Evolutionary conservation across 1,140 invertebrate genomes (phyloP).

Genomic region (Leptinotarsa lineolata): DNA sequence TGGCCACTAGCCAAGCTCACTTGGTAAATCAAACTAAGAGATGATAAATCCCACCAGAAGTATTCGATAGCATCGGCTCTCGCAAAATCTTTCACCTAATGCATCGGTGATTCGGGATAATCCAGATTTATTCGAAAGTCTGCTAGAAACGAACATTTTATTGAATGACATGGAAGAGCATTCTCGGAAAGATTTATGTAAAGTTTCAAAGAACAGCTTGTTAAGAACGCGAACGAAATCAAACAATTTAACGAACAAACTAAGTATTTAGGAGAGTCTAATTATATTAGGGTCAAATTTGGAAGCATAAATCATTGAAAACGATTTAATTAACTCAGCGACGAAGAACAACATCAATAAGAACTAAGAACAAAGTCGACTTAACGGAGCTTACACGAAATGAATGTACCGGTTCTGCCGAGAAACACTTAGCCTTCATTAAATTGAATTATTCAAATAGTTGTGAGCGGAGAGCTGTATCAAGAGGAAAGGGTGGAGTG

Average conservation of each 20-base stretch:
- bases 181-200: not conserved
- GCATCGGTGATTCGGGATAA: constrained; percentile 7
- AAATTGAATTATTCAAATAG: no score
- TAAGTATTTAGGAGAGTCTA: not conserved
- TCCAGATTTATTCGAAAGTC: not conserved
- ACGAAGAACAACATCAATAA: not conserved
- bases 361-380: not conserved
- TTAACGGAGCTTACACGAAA: not conserved
- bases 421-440: no score
- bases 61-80: not conserved
- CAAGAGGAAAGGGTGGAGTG: no score
- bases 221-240: not conserved
- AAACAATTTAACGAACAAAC: constrained; percentile 6
- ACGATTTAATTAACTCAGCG: not conserved
- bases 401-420: no score
- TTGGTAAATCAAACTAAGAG: no score
- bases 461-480: no score
- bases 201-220: constrained; percentile 2
- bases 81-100: not conserved
- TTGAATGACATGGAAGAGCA: constrained; percentile 5
- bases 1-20: no score
- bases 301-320: not conserved
- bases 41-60: not conserved
- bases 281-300: not conserved
- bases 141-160: not conserved